Base-by-base conservation (phyloP, 2,113 vertebrate genomes). In the Toxotes chatareus region DNA sequence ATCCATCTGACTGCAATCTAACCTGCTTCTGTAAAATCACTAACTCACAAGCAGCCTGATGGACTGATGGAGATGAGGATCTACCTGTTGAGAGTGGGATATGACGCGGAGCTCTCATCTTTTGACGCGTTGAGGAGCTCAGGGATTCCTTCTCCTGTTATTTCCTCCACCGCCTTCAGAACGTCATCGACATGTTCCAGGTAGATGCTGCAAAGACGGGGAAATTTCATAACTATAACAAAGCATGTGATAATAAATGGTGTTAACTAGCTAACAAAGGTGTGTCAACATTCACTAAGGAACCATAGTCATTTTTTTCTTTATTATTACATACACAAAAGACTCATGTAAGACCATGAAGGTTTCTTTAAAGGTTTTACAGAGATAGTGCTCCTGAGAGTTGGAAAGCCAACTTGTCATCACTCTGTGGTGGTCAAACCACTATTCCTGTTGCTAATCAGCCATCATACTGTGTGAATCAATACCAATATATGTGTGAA, bases 51-150 rank as follows among this genome's bases (percentile, higher is more conserved):
- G 27, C 27, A 49, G 4, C 8, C 40, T 4, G 17, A 5, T 34
- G 27, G 8, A 38, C 3, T 17, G 62, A 57, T 10, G 63, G 36
- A 14, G 62, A 42, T 11, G 47, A 49, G n/a, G 46, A 19, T 21
- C 1, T 95, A 99, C 98, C 96, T 97, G 94, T 72, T 98, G 27
- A 99, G 92, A 0, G 97, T 98, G 69, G 97, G 97, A 79, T 97
- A 99, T 0, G 95, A 96, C n/a, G 94, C 90, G 7, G 97, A 97
- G 85, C 90, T 90, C 21, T 93, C 95, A 5, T 98, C 97, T 90
- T 98, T 99, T 4, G 96, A 76, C 59, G 95, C 93, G 8, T 87
- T 93, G 17, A 98, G 79, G 42, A 99, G 90, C 80, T 99, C 97
- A 11, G 96, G 44, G 82, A 99, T 90, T 53, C 96, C 97, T 19